A percentile compares a stretch with the other conserved stretches of the same genome.
Conservation (phyloP, 2,888 invertebrate species). For the Tanypteryx hageni region DNA sequence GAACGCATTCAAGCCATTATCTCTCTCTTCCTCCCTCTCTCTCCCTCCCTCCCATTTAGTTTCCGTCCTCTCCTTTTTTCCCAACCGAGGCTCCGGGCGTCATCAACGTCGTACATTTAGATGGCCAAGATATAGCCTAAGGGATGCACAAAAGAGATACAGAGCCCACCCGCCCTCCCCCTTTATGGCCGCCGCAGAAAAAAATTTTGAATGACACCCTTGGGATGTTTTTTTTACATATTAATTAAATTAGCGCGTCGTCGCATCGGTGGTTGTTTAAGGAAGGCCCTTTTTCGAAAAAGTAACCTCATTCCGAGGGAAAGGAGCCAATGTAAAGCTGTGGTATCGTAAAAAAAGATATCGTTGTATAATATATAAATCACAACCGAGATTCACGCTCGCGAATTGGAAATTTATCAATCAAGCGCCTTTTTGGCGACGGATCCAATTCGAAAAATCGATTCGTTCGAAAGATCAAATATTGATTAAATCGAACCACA, state of each 20-base stretch:
- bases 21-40: background rate
- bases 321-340: no score
- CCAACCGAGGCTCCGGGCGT: background rate
- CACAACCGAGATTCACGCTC: no score
- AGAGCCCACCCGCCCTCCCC: background rate
- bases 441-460: no score
- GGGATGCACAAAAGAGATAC: background rate
- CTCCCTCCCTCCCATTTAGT: background rate
- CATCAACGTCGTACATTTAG: background rate
- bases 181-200: background rate
- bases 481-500: no score
- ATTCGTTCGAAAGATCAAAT: no score
- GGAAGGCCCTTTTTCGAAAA: no score
- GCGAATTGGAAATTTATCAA: no score
- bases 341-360: no score
- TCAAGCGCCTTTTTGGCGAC: no score
- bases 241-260: conserved; percentile 1
- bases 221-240: background rate
- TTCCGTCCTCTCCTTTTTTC: background rate
- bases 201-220: background rate
- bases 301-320: no score
- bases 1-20: background rate
- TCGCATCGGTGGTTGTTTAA: background rate
- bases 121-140: background rate
- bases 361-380: no score